Evolutionary conservation across 2,797 vertebrate species (phyloP).

Genomic region (Fundulus diaphanus): DNA sequence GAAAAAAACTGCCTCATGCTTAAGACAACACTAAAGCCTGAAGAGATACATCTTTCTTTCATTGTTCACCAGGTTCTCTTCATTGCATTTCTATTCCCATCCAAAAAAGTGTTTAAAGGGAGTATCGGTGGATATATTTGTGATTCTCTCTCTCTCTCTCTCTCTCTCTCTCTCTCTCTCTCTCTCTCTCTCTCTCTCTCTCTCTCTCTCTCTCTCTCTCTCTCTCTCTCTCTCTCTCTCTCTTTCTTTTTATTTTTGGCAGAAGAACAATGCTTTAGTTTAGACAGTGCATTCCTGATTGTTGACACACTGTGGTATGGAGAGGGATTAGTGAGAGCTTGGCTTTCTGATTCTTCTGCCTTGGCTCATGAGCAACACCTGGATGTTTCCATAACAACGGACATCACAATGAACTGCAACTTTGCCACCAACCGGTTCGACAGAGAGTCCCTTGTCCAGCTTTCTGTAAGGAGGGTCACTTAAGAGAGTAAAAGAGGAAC

Average conservation of each 20-base stretch:
- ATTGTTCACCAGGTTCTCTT: slow-evolving; percentile 52
- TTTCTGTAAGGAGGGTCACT: slow-evolving; percentile 61
- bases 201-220: slow-evolving; percentile 17
- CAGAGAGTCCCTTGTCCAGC: slow-evolving; percentile 75
- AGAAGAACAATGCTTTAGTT: slow-evolving; percentile 77
- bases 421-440: slow-evolving; percentile 85
- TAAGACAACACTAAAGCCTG: slow-evolving; percentile 58
- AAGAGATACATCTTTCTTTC: slow-evolving; percentile 50
- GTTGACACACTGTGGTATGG: slow-evolving; percentile 72
- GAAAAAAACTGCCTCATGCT: slow-evolving; percentile 47
- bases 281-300: slow-evolving; percentile 72
- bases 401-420: slow-evolving; percentile 78
- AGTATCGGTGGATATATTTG: slow-evolving; percentile 62
- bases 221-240: slow-evolving; percentile 21
- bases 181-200: slow-evolving; percentile 32
- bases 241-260: slow-evolving; percentile 61
- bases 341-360: slow-evolving; percentile 64
- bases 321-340: slow-evolving; percentile 69
- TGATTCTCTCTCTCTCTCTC: slow-evolving; percentile 39
- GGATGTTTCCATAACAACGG: slow-evolving; percentile 76
- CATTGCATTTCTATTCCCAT: slow-evolving; percentile 49
- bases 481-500: slow-evolving; percentile 15
- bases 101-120: slow-evolving; percentile 50
- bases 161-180: not conserved
- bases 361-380: slow-evolving; percentile 76